Evolutionary conservation across 2,888 invertebrate genomes (phyloP).

Genomic region (Malachius bipustulatus): DNA sequence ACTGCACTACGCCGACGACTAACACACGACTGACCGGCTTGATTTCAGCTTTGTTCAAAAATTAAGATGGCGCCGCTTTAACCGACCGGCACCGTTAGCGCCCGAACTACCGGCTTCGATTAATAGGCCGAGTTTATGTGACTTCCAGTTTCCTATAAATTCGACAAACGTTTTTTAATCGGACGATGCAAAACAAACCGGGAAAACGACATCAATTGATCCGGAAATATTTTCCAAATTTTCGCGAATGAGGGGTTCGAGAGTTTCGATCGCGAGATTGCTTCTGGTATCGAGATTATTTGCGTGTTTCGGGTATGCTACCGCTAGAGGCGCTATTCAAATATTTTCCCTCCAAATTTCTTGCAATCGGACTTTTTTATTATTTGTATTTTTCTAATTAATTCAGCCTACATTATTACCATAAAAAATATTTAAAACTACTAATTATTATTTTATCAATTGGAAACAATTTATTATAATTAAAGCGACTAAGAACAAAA

Average conservation of each 20-base stretch:
- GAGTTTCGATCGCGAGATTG: constrained; percentile 42
- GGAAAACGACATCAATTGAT: constrained; percentile 9
- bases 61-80: constrained; percentile 70
- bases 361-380: too few relatives aligned
- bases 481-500: too few relatives aligned
- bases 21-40: constrained; percentile 59
- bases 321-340: constrained; percentile 29
- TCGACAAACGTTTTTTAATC: constrained; percentile 18
- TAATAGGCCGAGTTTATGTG: constrained; percentile 21
- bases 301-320: constrained; percentile 27
- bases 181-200: constrained; percentile 8
- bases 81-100: constrained; percentile 38
- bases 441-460: too few relatives aligned
- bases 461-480: too few relatives aligned
- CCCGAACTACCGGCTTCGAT: constrained; percentile 33
- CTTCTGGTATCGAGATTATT: constrained; percentile 29
- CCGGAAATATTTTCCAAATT: constrained; percentile 33
- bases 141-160: constrained; percentile 13
- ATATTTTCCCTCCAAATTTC: constrained; percentile 19
- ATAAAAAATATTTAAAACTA: too few relatives aligned
- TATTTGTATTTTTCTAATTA: too few relatives aligned
- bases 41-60: constrained; percentile 64
- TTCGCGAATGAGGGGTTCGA: constrained; percentile 52
- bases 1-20: constrained; percentile 47
- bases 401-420: too few relatives aligned